Evolutionary conservation across 2,888 invertebrate species (phyloP).

Genomic region (Villa cingulata): DNA sequence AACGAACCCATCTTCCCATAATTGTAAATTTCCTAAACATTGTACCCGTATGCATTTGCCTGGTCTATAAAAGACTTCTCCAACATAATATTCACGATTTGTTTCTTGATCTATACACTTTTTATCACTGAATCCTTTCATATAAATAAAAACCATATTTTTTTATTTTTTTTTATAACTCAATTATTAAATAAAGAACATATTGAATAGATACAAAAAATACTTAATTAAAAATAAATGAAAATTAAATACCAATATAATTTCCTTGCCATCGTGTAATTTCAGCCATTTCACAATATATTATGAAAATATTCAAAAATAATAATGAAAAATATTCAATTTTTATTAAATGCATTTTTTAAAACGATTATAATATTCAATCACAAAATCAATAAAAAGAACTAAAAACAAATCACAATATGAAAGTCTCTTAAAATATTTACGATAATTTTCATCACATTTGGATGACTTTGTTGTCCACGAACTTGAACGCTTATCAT

Average conservation of each 20-base stretch:
- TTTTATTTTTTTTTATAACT: neutral
- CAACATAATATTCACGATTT: constrained; percentile 27
- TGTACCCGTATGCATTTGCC: constrained; percentile 29
- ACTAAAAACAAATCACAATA: too few relatives aligned
- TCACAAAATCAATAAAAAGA: too few relatives aligned
- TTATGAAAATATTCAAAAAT: too few relatives aligned
- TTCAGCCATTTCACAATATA: too few relatives aligned
- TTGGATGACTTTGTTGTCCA: neutral
- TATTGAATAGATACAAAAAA: too few relatives aligned
- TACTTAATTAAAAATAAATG: too few relatives aligned
- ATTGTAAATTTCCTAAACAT: constrained; percentile 25
- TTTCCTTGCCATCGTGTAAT: too few relatives aligned
- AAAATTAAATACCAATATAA: neutral
- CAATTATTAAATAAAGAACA: too few relatives aligned
- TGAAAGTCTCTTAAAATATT: too few relatives aligned
- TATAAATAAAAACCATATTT: neutral
- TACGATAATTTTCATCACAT: neutral
- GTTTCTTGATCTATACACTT: constrained; percentile 25
- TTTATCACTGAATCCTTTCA: neutral
- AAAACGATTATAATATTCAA: too few relatives aligned
- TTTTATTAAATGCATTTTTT: too few relatives aligned
- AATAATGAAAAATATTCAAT: too few relatives aligned
- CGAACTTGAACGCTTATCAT: neutral
- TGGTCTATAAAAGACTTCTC: constrained; percentile 27
- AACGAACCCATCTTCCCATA: constrained; percentile 32